These are phyloP conservation scores for Vulpes lagopus DNA, from an alignment of 2,113 vertebrate species.

Conservation along the genomic window DNA sequence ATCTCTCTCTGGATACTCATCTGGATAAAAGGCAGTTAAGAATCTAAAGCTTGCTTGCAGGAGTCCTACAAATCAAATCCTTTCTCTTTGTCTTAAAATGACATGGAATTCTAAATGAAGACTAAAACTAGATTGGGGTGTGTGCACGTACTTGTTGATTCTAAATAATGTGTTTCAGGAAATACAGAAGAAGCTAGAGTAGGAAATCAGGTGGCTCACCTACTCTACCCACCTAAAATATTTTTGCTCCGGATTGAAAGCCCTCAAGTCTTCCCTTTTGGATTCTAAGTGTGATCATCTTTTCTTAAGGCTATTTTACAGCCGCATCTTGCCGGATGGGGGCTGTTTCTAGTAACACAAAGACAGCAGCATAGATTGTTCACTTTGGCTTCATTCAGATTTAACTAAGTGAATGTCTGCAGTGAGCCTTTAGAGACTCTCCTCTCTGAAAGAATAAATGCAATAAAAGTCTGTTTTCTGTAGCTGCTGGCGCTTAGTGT, in stretches of 20 bases:
- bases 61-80: conserved; percentile 27
- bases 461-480: conserved; percentile 89
- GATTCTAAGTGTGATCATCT: neutral
- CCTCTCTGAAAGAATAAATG: conserved; percentile 86
- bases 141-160: neutral
- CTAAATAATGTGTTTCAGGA: neutral
- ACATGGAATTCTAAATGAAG: neutral
- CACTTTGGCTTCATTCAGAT: conserved; percentile 87
- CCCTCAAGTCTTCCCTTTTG: conserved; percentile 57
- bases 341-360: conserved; percentile 73
- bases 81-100: conserved; percentile 67
- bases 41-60: conserved; percentile 58
- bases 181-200: neutral
- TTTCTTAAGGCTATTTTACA: conserved; percentile 47
- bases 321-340: neutral
- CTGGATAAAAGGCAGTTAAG: conserved; percentile 62
- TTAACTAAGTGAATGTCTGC: conserved; percentile 86
- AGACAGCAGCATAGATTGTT: conserved; percentile 78
- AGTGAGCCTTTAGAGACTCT: conserved; percentile 86
- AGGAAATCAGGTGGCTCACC: neutral
- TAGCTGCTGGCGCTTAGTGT: conserved; percentile 86
- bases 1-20: conserved; percentile 51
- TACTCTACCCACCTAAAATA: neutral
- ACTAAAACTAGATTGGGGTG: neutral
- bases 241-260: conserved; percentile 61